phyloP scores from a whole-genome alignment of 2,797 vertebrate genomes.

The Alca torda region DNA sequence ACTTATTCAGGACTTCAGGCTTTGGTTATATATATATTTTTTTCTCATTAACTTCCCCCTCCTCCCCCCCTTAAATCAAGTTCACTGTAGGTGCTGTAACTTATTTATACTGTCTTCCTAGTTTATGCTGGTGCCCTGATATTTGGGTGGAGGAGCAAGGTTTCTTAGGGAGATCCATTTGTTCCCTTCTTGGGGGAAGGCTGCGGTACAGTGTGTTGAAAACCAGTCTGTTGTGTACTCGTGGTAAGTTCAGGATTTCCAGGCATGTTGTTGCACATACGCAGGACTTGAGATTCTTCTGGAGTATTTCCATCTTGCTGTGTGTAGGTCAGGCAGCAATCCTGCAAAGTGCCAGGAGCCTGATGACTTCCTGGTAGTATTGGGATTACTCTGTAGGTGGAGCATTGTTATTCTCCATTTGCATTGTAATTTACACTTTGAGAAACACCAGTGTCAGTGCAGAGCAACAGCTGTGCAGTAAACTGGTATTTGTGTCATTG shows the following conservation, averaged over 20 bases:
- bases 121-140: not conserved
- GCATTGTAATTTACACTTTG: not conserved
- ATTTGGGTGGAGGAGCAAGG: not conserved
- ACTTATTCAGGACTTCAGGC: not conserved
- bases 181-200: not conserved
- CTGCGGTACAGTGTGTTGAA: not conserved
- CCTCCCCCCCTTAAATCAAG: not conserved
- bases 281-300: not conserved
- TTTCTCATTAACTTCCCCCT: not conserved
- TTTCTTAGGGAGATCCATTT: not conserved
- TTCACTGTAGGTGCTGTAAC: not conserved
- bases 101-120: not conserved
- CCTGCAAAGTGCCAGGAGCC: not conserved
- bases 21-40: not conserved
- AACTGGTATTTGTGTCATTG: not conserved
- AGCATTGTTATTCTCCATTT: not conserved
- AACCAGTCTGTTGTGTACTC: not conserved
- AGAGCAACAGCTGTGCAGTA: not conserved
- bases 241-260: not conserved
- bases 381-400: not conserved
- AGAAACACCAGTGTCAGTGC: not conserved
- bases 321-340: not conserved
- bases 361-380: not conserved
- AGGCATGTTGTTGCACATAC: not conserved
- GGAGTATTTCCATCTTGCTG: rapidly evolving